These are phyloP conservation scores for Ceratina japonica DNA, from an alignment of 1,140 invertebrate species.

Conservation along the genomic window DNA sequence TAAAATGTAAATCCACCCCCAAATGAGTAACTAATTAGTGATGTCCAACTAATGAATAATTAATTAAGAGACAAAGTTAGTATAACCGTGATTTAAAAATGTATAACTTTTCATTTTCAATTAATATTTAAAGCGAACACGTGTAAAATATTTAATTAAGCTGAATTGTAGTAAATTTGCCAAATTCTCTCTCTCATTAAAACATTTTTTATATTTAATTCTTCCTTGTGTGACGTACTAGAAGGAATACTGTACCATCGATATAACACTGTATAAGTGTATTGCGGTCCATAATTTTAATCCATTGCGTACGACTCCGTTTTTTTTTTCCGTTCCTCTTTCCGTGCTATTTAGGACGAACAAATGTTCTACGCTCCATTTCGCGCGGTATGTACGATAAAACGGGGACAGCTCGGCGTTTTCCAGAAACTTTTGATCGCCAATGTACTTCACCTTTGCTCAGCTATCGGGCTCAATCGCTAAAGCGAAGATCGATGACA, in stretches of 20 bases:
- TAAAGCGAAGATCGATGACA: conserved; percentile 37
- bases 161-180: too few species aligned
- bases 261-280: too few species aligned
- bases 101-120: neutral
- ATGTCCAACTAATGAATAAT: conserved; percentile 38
- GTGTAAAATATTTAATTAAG: too few species aligned
- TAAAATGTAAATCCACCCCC: conserved; percentile 4
- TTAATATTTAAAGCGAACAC: neutral
- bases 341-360: neutral
- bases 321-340: too few species aligned
- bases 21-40: conserved; percentile 41
- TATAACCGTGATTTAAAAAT: neutral
- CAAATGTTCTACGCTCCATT: conserved; percentile 26
- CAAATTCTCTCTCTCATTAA: too few species aligned
- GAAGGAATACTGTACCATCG: too few species aligned
- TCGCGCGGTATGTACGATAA: neutral
- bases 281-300: too few species aligned
- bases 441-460: conserved; percentile 29
- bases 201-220: too few species aligned
- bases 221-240: too few species aligned
- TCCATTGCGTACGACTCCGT: too few species aligned
- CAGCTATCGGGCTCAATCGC: conserved; percentile 15
- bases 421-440: conserved; percentile 19
- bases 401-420: neutral
- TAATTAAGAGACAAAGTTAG: neutral